Conservation (phyloP, 2,113 vertebrate genomes). For the Brachypteracias leptosomus region DNA sequence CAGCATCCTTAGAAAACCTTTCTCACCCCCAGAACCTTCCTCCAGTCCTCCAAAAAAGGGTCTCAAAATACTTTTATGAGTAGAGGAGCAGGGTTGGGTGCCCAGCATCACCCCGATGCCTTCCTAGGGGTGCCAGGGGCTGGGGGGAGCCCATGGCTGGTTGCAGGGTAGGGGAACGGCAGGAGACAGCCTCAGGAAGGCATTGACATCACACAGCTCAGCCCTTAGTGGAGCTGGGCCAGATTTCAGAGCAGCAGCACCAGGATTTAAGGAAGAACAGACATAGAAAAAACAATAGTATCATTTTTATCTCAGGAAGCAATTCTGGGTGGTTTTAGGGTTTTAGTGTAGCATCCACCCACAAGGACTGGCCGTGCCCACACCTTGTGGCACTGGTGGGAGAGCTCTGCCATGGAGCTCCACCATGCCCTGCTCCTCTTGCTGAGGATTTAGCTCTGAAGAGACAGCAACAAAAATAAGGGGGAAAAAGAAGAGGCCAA, state of each 20-base stretch:
- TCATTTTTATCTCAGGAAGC: neutral
- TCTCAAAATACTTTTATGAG: neutral
- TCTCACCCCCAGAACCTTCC: neutral
- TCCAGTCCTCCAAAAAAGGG: neutral
- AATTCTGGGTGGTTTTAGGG: neutral
- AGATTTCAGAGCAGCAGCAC: neutral
- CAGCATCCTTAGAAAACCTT: neutral
- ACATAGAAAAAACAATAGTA: neutral
- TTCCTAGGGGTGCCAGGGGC: neutral
- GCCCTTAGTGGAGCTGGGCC: neutral
- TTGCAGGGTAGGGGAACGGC: neutral
- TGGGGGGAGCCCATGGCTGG: neutral
- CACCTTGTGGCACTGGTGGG: fast-evolving
- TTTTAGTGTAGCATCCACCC: neutral
- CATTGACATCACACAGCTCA: fast-evolving
- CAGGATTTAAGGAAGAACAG: neutral
- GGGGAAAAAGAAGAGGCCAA: neutral
- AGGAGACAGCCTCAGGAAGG: neutral
- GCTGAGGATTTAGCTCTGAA: neutral
- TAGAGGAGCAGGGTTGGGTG: neutral
- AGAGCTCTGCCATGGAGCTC: neutral
- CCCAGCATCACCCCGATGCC: neutral
- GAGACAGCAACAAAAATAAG: neutral
- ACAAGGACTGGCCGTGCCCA: neutral
- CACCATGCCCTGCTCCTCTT: neutral